phyloP scores from a whole-genome alignment of 2,797 vertebrate species.

The Danio jaintianensis region DNA sequence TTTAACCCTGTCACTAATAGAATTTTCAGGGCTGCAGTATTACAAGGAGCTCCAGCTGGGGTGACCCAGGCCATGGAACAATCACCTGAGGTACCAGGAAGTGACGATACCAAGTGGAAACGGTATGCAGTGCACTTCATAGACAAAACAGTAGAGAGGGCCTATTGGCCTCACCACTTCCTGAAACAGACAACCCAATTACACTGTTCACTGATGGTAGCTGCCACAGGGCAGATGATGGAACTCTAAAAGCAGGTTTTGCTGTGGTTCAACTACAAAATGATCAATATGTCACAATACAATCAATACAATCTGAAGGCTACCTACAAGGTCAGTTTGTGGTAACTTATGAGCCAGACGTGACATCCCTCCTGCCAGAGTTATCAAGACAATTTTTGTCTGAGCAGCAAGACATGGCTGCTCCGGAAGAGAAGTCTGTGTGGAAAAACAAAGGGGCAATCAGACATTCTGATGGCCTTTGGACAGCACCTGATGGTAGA shows the following conservation, averaged over 20 bases:
- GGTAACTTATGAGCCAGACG: background rate
- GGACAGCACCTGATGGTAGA: background rate
- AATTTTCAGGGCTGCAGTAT: no score
- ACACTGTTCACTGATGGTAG: constrained; percentile 1
- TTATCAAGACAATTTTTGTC: no score
- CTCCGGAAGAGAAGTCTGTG: no score
- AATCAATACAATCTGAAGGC: background rate
- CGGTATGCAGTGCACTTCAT: no score
- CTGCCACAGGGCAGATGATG: background rate
- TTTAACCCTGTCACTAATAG: no score
- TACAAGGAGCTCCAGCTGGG: no score
- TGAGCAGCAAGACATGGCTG: background rate
- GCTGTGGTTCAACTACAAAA: background rate
- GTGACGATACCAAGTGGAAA: no score
- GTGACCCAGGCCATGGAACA: no score
- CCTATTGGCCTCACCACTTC: background rate
- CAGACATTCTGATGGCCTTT: background rate
- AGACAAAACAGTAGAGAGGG: no score
- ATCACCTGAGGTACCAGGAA: no score
- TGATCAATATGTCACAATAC: background rate
- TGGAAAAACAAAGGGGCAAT: background rate
- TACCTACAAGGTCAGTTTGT: background rate
- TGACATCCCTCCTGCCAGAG: background rate
- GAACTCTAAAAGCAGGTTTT: background rate
- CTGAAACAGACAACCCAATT: background rate